Evolutionary conservation across 1,140 invertebrate genomes (phyloP).

Genomic region (Saccostrea glomerata): DNA sequence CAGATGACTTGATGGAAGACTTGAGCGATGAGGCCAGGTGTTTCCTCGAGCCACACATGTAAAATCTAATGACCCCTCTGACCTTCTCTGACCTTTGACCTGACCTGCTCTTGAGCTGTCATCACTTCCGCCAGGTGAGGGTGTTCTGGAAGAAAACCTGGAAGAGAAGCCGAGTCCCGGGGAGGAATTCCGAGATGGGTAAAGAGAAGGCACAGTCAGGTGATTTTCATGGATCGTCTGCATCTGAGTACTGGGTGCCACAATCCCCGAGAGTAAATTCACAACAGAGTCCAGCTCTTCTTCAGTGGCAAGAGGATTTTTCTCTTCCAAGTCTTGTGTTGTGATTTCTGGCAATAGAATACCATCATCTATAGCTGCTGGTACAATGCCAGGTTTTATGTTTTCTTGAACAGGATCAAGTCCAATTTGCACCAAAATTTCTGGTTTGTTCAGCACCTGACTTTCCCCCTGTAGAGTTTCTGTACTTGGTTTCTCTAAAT

Average conservation of each 20-base stretch:
- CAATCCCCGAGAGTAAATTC: conserved; percentile 70
- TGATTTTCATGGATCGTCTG: conserved; percentile 67
- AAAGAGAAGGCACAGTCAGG: conserved; percentile 63
- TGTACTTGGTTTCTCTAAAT: conserved; percentile 55
- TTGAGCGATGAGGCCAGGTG: conserved; percentile 70
- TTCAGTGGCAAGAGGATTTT: conserved; percentile 68
- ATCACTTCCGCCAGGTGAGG: conserved; percentile 49
- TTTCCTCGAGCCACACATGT: conserved; percentile 58
- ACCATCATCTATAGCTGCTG: neutral
- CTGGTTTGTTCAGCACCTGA: conserved; percentile 54
- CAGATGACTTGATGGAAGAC: conserved; percentile 63
- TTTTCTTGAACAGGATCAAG: conserved; percentile 59
- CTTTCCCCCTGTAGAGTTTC: conserved; percentile 6
- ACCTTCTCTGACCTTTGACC: conserved; percentile 66
- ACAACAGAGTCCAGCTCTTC: conserved; percentile 76
- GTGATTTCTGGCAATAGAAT: conserved; percentile 37
- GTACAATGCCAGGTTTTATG: conserved; percentile 36
- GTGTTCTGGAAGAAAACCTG: conserved; percentile 48
- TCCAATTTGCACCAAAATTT: conserved; percentile 61
- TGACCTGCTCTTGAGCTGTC: conserved; percentile 39
- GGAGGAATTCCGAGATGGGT: conserved; percentile 49
- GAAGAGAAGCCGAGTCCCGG: conserved; percentile 57
- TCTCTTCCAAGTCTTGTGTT: conserved; percentile 38
- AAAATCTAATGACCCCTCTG: conserved; percentile 73
- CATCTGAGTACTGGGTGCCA: conserved; percentile 51